Conservation (phyloP, 2,888 invertebrate species). For the Limnephilus auricula region DNA sequence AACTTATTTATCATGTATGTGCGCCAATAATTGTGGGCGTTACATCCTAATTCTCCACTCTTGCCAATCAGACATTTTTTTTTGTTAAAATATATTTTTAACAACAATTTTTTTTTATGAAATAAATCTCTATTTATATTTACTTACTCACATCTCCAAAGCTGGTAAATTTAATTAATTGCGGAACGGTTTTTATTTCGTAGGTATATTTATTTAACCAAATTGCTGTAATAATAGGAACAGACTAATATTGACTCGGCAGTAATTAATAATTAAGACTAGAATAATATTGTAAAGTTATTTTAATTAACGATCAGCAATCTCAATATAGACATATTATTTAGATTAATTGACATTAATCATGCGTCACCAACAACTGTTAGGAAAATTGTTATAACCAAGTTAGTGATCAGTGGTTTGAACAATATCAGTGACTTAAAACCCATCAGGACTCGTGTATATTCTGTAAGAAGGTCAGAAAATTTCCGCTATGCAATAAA, state of each 20-base stretch:
- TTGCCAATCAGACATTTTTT: too few relatives aligned
- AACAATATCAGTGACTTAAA: too few relatives aligned
- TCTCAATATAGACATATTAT: not conserved
- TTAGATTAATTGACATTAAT: too few relatives aligned
- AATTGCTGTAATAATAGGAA: not conserved
- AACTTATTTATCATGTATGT: too few relatives aligned
- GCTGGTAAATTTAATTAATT: not conserved
- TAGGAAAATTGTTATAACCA: too few relatives aligned
- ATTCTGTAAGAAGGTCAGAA: too few relatives aligned
- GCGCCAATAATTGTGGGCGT: too few relatives aligned
- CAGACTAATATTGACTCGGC: not conserved
- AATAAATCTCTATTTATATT: not conserved
- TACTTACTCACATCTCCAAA: not conserved
- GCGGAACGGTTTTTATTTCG: not conserved
- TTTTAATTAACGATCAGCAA: not conserved
- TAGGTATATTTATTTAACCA: not conserved
- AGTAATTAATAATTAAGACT: not conserved
- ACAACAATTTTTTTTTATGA: not conserved
- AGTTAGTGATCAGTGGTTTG: too few relatives aligned
- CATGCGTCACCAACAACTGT: too few relatives aligned
- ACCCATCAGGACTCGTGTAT: too few relatives aligned
- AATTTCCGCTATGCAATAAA: too few relatives aligned
- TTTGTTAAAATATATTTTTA: not conserved
- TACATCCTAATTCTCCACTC: too few relatives aligned
- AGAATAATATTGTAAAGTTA: not conserved